A percentile compares a stretch with the other conserved stretches of the same genome.
Conservation (phyloP, 2,797 vertebrate species). For the Remorina albescens region DNA sequence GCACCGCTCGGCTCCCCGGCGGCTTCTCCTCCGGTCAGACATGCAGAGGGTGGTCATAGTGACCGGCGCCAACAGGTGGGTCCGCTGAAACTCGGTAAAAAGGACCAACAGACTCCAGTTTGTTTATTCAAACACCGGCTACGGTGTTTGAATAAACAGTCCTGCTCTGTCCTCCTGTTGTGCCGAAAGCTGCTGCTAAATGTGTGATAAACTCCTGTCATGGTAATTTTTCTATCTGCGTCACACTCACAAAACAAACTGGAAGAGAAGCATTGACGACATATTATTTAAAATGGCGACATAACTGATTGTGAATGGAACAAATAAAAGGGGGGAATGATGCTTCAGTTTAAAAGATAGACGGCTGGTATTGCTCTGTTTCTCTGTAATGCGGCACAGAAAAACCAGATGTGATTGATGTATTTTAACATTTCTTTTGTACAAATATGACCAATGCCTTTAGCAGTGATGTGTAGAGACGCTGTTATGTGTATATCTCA, state of each 20-base stretch:
- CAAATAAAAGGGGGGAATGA: too few species aligned
- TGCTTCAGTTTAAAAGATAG: too few species aligned
- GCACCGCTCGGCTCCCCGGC: fast-evolving
- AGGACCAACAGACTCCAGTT: background rate
- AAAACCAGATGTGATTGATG: too few species aligned
- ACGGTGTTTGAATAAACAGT: too few species aligned
- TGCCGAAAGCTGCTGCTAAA: too few species aligned
- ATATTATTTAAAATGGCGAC: background rate
- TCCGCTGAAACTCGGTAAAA: background rate
- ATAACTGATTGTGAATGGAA: too few species aligned
- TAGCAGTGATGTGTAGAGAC: background rate
- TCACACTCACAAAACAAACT: background rate
- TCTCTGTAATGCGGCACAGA: too few species aligned
- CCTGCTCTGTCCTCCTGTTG: too few species aligned
- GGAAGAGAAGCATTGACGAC: too few species aligned
- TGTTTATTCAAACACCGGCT: too few species aligned
- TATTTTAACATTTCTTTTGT: background rate
- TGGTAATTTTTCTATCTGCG: background rate
- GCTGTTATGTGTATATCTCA: background rate
- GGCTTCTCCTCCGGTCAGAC: background rate
- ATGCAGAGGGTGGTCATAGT: slow-evolving; percentile 88
- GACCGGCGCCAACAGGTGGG: slow-evolving; percentile 92
- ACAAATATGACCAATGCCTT: background rate
- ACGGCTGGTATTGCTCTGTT: too few species aligned
- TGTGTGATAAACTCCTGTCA: background rate